Percentiles rank a stretch among this genome's conserved stretches.
Evolutionary conservation across 2,888 invertebrate genomes (phyloP).

Genomic region (Tipula lateralis): DNA sequence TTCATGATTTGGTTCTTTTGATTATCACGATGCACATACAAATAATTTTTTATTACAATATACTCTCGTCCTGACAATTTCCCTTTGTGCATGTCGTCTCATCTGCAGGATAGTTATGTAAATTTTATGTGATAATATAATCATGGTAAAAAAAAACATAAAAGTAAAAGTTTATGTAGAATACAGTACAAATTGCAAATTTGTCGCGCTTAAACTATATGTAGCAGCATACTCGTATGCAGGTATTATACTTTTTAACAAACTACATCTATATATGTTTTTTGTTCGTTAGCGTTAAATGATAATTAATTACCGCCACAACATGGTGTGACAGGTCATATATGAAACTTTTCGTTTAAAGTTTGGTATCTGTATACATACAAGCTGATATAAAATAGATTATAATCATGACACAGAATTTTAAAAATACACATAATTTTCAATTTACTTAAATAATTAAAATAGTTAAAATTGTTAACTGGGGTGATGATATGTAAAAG

Average conservation of each 20-base stretch:
- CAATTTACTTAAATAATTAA: not conserved
- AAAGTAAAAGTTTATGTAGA: not conserved
- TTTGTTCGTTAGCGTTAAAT: not conserved
- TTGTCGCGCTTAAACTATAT: not conserved
- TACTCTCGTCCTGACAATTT: not conserved
- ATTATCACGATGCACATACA: not conserved
- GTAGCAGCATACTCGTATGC: not conserved
- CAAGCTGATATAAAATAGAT: not conserved
- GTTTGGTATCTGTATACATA: not conserved
- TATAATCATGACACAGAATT: not conserved
- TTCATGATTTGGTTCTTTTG: not conserved
- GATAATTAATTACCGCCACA: conserved; percentile 19
- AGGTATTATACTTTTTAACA: not conserved
- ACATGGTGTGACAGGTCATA: conserved; percentile 1
- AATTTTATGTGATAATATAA: not conserved
- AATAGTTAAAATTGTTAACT: not conserved
- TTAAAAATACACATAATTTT: not conserved
- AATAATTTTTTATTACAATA: not conserved
- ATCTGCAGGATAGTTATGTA: not conserved
- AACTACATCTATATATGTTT: not conserved
- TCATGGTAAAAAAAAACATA: not conserved
- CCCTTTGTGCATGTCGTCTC: not conserved
- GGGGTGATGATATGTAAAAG: not conserved
- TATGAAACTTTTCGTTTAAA: not conserved
- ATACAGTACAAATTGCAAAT: not conserved